Percentiles rank a stretch among this genome's conserved stretches.
phyloP scores from a whole-genome alignment of 2,113 vertebrate species.

The Perca fluviatilis region DNA sequence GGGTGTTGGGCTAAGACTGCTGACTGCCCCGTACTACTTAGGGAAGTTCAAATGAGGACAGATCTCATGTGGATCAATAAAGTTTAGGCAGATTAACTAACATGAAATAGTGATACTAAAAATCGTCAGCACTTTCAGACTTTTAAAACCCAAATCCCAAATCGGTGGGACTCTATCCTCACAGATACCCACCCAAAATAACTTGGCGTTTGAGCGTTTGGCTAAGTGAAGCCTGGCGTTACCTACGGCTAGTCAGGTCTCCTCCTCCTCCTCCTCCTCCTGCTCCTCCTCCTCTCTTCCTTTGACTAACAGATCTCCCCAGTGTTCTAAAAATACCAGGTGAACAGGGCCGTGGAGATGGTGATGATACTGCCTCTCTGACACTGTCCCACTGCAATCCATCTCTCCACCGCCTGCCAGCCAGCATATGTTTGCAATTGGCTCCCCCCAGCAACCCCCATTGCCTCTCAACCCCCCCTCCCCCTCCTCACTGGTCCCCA shows the following conservation, averaged over 20 bases:
- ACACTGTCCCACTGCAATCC: slow-evolving; percentile 97
- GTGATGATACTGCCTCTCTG: slow-evolving; percentile 97
- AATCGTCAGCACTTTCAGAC: background rate
- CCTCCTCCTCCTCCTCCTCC: slow-evolving; percentile 76
- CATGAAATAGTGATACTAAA: background rate
- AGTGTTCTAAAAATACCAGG: slow-evolving; percentile 99
- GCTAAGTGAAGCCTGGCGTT: slow-evolving; percentile 62
- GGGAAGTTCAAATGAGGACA: slow-evolving; percentile 21
- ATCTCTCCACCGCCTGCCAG: slow-evolving; percentile 97
- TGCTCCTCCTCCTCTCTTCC: slow-evolving; percentile 85
- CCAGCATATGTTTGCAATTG: slow-evolving; percentile 99
- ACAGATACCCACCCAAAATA: slow-evolving; percentile 52
- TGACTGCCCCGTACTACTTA: background rate
- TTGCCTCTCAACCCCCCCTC: slow-evolving; percentile 61
- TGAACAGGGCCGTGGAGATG: slow-evolving; percentile 97
- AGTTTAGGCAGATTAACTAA: slow-evolving; percentile 8
- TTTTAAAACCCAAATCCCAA: slow-evolving; percentile 12
- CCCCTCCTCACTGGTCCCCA: slow-evolving; percentile 60
- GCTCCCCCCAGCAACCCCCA: slow-evolving; percentile 85
- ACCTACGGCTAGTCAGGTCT: slow-evolving; percentile 88
- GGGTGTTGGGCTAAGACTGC: background rate
- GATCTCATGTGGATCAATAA: background rate
- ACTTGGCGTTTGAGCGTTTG: slow-evolving; percentile 46
- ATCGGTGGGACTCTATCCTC: slow-evolving; percentile 19
- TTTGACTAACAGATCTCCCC: slow-evolving; percentile 98